Evolutionary conservation across 2,797 vertebrate species (phyloP).

Genomic region (Benthosema pterotum): DNA sequence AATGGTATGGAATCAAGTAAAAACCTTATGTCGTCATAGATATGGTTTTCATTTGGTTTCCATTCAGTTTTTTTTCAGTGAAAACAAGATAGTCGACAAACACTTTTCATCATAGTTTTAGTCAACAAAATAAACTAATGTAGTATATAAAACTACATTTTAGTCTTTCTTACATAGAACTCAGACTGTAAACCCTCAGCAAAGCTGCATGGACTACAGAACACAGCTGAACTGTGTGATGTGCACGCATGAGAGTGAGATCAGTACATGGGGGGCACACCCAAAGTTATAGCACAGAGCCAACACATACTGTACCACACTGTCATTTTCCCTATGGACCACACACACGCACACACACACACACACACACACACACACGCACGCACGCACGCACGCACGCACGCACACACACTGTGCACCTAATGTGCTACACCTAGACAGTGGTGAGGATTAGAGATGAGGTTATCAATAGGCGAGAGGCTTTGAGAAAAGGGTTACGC

Average conservation of each 20-base stretch:
- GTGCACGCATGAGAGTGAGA: neutral
- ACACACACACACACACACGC: neutral
- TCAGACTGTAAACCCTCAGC: slow-evolving; percentile 5
- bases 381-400: neutral
- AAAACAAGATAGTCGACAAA: too few species aligned
- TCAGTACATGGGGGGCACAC: neutral
- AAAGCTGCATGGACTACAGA: slow-evolving; percentile 2
- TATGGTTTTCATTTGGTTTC: too few species aligned
- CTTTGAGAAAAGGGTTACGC: slow-evolving; percentile 15
- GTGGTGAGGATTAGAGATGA: slow-evolving; percentile 6
- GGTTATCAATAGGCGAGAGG: neutral
- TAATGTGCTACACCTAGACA: slow-evolving; percentile 8
- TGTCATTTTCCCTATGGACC: neutral
- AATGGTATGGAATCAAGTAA: neutral
- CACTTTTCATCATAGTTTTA: too few species aligned
- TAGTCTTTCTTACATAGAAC: neutral
- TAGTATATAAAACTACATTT: too few species aligned
- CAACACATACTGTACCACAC: slow-evolving; percentile 1
- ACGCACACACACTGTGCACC: neutral
- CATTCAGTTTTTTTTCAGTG: too few species aligned
- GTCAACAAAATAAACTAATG: too few species aligned
- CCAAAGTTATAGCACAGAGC: neutral
- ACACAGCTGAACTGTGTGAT: neutral
- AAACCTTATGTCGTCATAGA: slow-evolving; percentile 7
- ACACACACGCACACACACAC: neutral